A percentile compares a stretch with the other conserved stretches of the same genome.
phyloP scores from a whole-genome alignment of 2,113 vertebrate species.

The Bettongia penicillata region DNA sequence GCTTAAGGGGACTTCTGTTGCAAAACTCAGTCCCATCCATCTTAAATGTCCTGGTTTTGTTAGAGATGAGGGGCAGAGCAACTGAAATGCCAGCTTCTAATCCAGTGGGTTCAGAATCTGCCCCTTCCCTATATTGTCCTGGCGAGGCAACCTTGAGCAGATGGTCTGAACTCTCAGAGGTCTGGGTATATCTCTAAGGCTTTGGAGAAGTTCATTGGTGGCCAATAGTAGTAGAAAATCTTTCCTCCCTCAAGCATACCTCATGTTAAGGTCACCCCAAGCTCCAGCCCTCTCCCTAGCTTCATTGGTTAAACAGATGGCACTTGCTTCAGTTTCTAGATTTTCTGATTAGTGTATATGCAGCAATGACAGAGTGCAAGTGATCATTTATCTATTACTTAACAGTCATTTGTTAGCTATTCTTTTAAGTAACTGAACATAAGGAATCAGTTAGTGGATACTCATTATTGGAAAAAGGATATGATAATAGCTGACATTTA shows the following conservation, averaged over 20 bases:
- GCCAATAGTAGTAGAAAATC: neutral
- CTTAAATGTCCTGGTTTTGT: neutral
- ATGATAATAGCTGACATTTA: neutral
- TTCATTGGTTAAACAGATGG: neutral
- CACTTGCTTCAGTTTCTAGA: neutral
- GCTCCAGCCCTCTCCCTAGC: neutral
- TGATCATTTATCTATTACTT: neutral
- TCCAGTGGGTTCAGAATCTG: neutral
- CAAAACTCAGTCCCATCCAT: neutral
- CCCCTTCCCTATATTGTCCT: neutral
- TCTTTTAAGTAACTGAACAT: neutral
- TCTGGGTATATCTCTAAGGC: neutral
- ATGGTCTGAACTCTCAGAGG: neutral
- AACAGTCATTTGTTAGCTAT: neutral
- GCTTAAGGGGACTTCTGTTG: neutral
- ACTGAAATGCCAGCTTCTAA: neutral
- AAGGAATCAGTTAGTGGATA: neutral
- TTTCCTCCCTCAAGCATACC: neutral
- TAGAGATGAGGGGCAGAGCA: neutral
- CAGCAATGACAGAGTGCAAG: neutral
- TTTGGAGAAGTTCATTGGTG: neutral
- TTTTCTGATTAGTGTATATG: neutral
- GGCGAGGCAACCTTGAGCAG: neutral
- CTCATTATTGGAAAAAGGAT: neutral
- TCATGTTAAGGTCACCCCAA: neutral